Percentiles rank a stretch among this genome's conserved stretches.
These are phyloP conservation scores for Troides aeacus DNA, from an alignment of 2,888 invertebrate genomes.

Conservation along the genomic window DNA sequence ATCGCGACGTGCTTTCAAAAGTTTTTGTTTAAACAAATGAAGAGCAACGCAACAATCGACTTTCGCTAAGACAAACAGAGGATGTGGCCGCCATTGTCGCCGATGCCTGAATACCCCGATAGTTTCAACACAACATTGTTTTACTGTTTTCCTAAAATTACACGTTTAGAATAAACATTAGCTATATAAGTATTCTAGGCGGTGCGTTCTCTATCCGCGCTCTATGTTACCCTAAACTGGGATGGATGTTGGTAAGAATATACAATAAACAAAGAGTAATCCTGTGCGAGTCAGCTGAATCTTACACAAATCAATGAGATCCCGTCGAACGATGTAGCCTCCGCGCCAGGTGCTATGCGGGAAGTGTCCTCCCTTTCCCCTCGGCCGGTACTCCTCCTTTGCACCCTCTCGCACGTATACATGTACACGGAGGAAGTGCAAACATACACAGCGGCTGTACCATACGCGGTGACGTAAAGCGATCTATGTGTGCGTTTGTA, in stretches of 20 bases:
- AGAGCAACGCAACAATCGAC: conserved; percentile 59
- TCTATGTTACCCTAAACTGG: conserved; percentile 17
- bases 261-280: conserved; percentile 55
- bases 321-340: conserved; percentile 67
- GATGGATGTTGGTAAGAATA: conserved; percentile 19
- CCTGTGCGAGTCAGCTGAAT: conserved; percentile 48
- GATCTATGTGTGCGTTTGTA: conserved; percentile 64
- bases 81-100: conserved; percentile 67
- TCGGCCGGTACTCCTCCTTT: conserved; percentile 37
- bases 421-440: conserved; percentile 53
- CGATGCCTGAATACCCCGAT: conserved; percentile 45
- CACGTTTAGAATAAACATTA: conserved; percentile 39
- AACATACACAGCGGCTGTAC: conserved; percentile 35
- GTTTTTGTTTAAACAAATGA: conserved; percentile 64
- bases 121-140: conserved; percentile 47
- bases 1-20: conserved; percentile 57
- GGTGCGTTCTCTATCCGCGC: conserved; percentile 17
- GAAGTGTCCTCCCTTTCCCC: conserved; percentile 54
- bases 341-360: conserved; percentile 78
- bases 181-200: conserved; percentile 30
- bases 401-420: conserved; percentile 51
- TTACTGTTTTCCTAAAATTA: conserved; percentile 45
- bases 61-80: conserved; percentile 72
- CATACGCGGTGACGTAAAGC: conserved; percentile 53
- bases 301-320: conserved; percentile 75